phyloP scores from a whole-genome alignment of 2,113 vertebrate genomes.

The Megalops atlanticus region DNA sequence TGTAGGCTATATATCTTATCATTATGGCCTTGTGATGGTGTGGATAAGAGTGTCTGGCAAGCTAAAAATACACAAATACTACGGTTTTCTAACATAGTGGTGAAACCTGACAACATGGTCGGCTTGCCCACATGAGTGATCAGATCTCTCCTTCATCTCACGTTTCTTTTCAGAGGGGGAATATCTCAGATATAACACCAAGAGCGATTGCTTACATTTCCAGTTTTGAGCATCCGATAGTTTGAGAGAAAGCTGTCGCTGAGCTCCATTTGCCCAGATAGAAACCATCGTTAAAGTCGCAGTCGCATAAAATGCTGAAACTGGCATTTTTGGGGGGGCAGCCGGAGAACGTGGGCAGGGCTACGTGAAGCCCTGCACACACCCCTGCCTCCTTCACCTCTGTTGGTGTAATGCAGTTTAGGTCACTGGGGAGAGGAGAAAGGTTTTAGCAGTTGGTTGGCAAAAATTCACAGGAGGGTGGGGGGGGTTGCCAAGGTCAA shows the following conservation, averaged over 20 bases:
- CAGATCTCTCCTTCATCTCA: background rate
- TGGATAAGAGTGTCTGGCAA: no score
- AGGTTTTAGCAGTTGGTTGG: constrained; percentile 33
- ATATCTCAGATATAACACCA: background rate
- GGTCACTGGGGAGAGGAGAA: constrained; percentile 21
- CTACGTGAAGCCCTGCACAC: no score
- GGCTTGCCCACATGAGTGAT: background rate
- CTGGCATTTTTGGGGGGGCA: background rate
- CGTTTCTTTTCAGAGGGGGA: background rate
- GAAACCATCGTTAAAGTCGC: constrained; percentile 12
- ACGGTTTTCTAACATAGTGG: background rate
- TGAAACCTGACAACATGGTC: background rate
- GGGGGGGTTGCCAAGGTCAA: background rate
- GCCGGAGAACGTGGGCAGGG: background rate
- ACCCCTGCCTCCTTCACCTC: constrained; percentile 6
- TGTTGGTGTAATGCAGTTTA: constrained; percentile 31
- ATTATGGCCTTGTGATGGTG: no score
- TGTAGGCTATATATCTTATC: no score
- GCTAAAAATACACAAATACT: no score
- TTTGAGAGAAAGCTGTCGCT: background rate
- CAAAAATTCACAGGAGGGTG: constrained; percentile 27
- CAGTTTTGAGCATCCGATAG: background rate
- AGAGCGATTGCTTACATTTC: background rate
- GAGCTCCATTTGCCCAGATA: constrained; percentile 13
- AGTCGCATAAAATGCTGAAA: background rate